Percentiles rank a stretch among this genome's conserved stretches.
Evolutionary conservation across 2,113 vertebrate genomes (phyloP).

Genomic region (Pluvianellus socialis): DNA sequence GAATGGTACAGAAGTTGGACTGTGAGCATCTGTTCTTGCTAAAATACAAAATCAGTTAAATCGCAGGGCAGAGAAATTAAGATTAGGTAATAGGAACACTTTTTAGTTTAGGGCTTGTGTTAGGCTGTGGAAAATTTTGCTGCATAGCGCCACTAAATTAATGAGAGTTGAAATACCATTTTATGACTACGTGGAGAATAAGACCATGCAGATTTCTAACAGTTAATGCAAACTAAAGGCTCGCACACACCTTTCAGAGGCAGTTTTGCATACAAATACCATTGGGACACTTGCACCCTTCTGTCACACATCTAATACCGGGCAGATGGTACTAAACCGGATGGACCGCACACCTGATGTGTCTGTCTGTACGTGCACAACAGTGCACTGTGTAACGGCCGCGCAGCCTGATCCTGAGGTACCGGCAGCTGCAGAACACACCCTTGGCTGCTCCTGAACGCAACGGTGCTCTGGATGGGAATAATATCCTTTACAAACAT

Average conservation of each 20-base stretch:
- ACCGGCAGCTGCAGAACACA: neutral
- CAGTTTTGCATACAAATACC: neutral
- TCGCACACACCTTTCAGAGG: neutral
- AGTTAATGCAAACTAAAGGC: neutral
- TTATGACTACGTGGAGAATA: neutral
- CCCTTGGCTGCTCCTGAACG: neutral
- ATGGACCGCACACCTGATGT: accelerated
- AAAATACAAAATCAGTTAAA: neutral
- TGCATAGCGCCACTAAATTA: neutral
- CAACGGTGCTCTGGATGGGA: neutral
- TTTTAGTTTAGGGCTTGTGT: neutral
- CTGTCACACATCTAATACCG: neutral
- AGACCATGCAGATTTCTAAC: neutral
- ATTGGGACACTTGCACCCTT: neutral
- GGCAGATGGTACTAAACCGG: neutral
- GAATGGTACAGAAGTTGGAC: neutral
- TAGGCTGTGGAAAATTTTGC: neutral
- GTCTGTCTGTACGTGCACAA: neutral
- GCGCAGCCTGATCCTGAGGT: neutral
- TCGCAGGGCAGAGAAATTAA: neutral
- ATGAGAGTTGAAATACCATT: neutral
- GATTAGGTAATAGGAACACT: neutral
- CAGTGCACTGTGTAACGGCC: neutral
- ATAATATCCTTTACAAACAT: neutral
- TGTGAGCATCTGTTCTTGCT: neutral